These are phyloP conservation scores for Incurvaria masculella DNA, from an alignment of 2,888 invertebrate species.

Conservation along the genomic window DNA sequence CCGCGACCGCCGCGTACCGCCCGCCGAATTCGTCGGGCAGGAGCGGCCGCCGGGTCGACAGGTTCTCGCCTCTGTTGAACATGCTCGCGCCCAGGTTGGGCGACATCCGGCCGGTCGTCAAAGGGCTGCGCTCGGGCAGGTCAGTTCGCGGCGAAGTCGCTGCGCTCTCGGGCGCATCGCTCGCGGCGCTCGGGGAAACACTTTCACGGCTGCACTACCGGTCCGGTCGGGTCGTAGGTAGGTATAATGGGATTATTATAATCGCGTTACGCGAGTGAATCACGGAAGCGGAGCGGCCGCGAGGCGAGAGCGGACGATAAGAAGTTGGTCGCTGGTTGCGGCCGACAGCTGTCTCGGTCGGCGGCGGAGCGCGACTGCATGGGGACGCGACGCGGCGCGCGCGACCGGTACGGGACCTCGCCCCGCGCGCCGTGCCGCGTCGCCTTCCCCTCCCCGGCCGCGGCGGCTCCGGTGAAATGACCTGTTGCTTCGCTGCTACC, in stretches of 20 bases:
- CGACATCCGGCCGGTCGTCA: slow-evolving; percentile 35
- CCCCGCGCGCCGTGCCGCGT: slow-evolving; percentile 21
- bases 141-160: neutral
- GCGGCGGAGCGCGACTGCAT: slow-evolving; percentile 32
- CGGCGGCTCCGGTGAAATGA: slow-evolving; percentile 45
- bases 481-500: slow-evolving; percentile 35
- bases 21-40: slow-evolving; percentile 28
- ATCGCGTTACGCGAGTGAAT: neutral
- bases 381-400: slow-evolving; percentile 27
- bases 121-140: neutral
- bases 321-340: slow-evolving; percentile 6
- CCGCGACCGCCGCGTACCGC: slow-evolving; percentile 28
- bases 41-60: slow-evolving; percentile 49
- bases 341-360: slow-evolving; percentile 31
- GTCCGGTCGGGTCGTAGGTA: neutral
- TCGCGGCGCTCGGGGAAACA: no score
- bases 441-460: no score
- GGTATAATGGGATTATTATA: neutral
- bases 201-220: neutral
- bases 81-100: slow-evolving; percentile 51
- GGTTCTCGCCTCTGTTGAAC: slow-evolving; percentile 50
- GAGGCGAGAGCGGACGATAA: neutral
- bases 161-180: neutral
- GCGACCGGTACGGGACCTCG: slow-evolving; percentile 6
- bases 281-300: neutral